Evolutionary conservation across 2,888 invertebrate species (phyloP), one percentile per base, ranked within the genome.

Genomic region (Pteria penguin): DNA sequence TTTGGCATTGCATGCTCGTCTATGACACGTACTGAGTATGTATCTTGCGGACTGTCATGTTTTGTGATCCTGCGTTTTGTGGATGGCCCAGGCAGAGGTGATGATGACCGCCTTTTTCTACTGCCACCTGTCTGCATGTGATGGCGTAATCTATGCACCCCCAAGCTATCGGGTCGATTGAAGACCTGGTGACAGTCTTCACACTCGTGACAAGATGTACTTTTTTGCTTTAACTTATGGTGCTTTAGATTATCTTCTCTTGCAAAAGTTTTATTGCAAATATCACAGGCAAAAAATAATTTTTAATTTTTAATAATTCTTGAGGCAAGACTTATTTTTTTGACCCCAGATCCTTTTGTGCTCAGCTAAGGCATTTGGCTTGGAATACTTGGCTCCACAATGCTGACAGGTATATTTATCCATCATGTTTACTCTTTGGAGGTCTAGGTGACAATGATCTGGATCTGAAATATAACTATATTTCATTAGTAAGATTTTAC

Each of bases 1-100:
- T 74, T 74, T n/a, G 32, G 74, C 32, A 68, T 74, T 18, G 45
- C 26, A 2, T 67, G 67, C 55, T 68, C 62, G 27, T 54, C 45
- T 8, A 31, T 27, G 54, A 60, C 52, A 18, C 62, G 58, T 24
- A 65, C 18, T 32, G 26, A 57, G 33, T 74, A 74, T 22, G 32
- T 52, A 18, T 74, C 55, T 54, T 61, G 58, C 22, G 62, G 60
- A n/a, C 45, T 45, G 52, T 26, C 61, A 22, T 54, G 11, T 54
- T 45, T 54, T 61, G 52, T 54, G 14, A 68, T 27, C 32, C 55
- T n/a, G 11, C 61, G 45, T 68, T 74, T 68, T 52, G 2, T 5
- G 31, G 54, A 22, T 14, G 55, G 55, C 32, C 29, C 68, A 18
- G 26, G 14, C 26, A 26, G 31, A 29, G 54, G 32, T 63, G 63